Evolutionary conservation across 2,888 invertebrate species (phyloP), one percentile per base, ranked within the genome.

Genomic region (Corythucha ciliata): DNA sequence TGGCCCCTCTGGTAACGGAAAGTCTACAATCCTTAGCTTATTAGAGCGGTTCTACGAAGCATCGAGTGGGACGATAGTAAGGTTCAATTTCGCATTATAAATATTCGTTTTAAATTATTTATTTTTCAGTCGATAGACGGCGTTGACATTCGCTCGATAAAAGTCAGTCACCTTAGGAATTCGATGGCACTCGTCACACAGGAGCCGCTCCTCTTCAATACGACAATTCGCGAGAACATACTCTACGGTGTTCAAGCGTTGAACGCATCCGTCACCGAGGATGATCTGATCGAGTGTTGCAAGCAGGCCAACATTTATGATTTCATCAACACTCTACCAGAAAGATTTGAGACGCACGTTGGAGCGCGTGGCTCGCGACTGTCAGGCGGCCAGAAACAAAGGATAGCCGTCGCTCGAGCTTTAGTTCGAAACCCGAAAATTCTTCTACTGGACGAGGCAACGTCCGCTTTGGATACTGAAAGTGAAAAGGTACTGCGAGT

Each of bases 361-460:
- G 89, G 89, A 4, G 88, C 89, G 64, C 74, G 83, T 51, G 90
- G 90, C 2, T 81, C 86, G 0, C 82, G 83, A 50, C 65, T 85
- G 33, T 83, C 83, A 0, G 90, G 87, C 1, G 88, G n/a, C n/a
- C n/a, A n/a, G n/a, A n/a, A n/a, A n/a, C n/a, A n/a, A n/a, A n/a
- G n/a, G 53, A 83, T 91, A 34, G 90, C 91, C 2, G 90, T 92
- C 59, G 92, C 92, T 0, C 74, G 92, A 53, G 90, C 91, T 0
- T 69, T 92, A 10, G 76, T 92, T 2, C 73, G 84, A 34, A 76
- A 86, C 64, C 91, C 91, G 0, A 75, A 77, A 53, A 83, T 92
- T 56, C 68, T 87, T 22, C 69, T 87, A 2, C 66, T 87, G 16
- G 91, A 91, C 62, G 91, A 91, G 68, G 91, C 90, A 0, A 92